These are phyloP conservation scores for Tenebrosternarchus preto DNA, from an alignment of 2,113 vertebrate genomes.

Conservation along the genomic window DNA sequence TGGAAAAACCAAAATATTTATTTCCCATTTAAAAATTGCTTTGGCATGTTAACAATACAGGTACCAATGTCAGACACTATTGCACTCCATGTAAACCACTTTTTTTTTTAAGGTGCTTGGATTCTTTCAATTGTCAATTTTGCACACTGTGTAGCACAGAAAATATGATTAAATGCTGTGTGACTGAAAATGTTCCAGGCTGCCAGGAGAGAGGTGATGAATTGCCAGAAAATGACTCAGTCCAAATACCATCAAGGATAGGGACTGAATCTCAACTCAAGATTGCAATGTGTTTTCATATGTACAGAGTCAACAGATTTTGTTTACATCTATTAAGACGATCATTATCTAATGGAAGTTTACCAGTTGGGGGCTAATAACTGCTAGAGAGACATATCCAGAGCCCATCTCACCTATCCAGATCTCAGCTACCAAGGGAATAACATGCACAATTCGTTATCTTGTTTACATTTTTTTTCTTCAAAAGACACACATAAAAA, in stretches of 20 bases:
- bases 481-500: constrained; percentile 22
- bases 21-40: not conserved
- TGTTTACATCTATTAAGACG: constrained; percentile 61
- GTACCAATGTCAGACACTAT: not conserved
- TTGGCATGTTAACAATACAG: constrained; percentile 11
- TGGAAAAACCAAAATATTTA: not conserved
- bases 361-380: constrained; percentile 57
- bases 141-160: constrained; percentile 11
- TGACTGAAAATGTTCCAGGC: constrained; percentile 49
- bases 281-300: constrained; percentile 43
- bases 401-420: constrained; percentile 45
- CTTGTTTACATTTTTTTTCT: constrained; percentile 31
- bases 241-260: constrained; percentile 41
- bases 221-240: constrained; percentile 57
- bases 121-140: constrained; percentile 40
- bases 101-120: constrained; percentile 7
- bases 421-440: constrained; percentile 40
- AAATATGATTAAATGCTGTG: constrained; percentile 48
- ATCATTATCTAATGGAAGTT: constrained; percentile 57
- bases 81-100: not conserved
- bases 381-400: constrained; percentile 42
- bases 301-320: constrained; percentile 51
- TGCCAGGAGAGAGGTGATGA: constrained; percentile 38
- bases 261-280: constrained; percentile 35
- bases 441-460: constrained; percentile 18